Evolutionary conservation across 2,113 vertebrate species (phyloP).

Genomic region (Oncorhynchus mykiss): DNA sequence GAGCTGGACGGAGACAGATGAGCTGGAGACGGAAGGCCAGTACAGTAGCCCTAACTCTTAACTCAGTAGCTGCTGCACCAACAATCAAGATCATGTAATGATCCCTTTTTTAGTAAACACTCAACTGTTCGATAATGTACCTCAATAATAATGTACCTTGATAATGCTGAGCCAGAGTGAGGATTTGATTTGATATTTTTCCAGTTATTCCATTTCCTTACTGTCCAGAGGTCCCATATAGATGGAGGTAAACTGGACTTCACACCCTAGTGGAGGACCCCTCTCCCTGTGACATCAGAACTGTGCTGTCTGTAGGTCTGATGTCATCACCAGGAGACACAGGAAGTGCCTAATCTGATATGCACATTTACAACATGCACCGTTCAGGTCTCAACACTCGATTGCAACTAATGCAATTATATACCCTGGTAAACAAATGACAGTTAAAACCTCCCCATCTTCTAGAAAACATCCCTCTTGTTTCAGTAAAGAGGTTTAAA

Average conservation of each 20-base stretch:
- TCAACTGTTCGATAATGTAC: background rate
- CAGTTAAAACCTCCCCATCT: no score
- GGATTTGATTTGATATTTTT: background rate
- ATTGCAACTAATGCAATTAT: constrained; percentile 4
- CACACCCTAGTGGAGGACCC: no score
- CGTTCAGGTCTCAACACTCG: background rate
- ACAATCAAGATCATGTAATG: background rate
- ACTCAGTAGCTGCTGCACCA: no score
- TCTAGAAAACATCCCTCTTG: no score
- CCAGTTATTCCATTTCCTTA: background rate
- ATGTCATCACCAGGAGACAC: no score
- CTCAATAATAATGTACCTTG: background rate
- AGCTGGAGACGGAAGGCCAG: no score
- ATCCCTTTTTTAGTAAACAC: constrained; percentile 9
- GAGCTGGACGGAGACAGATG: no score
- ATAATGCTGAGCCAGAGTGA: background rate
- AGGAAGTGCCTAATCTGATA: background rate
- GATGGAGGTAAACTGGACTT: background rate
- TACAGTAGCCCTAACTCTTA: no score
- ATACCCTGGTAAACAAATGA: constrained; percentile 5
- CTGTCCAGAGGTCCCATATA: background rate
- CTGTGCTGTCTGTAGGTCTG: background rate
- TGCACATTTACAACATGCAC: constrained; percentile 7
- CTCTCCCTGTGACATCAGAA: background rate
- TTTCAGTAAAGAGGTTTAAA: no score